These are phyloP conservation scores for Ommatoiulus sabulosus DNA, from an alignment of 2,888 invertebrate genomes.

Conservation along the genomic window DNA sequence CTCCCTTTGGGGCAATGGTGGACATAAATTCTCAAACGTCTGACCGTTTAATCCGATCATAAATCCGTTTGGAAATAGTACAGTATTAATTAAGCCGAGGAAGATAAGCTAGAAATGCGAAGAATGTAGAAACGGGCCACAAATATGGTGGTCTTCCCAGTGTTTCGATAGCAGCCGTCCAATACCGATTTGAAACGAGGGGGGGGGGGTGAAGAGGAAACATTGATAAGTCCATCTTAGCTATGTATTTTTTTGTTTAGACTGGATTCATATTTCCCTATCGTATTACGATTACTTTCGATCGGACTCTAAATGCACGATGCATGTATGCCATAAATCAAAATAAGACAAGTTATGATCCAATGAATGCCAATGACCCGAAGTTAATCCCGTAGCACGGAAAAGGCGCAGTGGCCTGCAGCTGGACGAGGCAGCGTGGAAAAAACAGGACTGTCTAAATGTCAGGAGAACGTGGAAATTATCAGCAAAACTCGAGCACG, in stretches of 20 bases:
- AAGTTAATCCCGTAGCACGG: not conserved
- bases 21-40: not conserved
- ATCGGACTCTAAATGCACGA: constrained; percentile 30
- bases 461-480: constrained; percentile 23
- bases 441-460: constrained; percentile 16
- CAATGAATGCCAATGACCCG: constrained; percentile 47
- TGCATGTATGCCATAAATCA: constrained; percentile 42
- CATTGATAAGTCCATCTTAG: not conserved
- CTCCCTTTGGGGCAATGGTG: not conserved
- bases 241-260: not conserved
- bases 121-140: not conserved
- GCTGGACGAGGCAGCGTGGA: constrained; percentile 13
- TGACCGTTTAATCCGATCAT: not conserved
- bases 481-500: not conserved
- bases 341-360: constrained; percentile 45
- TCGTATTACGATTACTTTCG: constrained; percentile 26
- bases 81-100: not conserved
- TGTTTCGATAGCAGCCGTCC: not conserved
- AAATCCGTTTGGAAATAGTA: not conserved
- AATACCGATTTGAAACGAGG: not conserved
- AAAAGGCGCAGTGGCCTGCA: constrained; percentile 39
- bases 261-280: constrained; percentile 10
- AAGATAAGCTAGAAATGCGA: not conserved
- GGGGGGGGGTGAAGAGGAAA: not conserved
- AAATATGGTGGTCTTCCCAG: not conserved